A percentile compares a stretch with the other conserved stretches of the same genome.
Evolutionary conservation across 2,797 vertebrate species (phyloP).

Genomic region (Peromyscus eremicus): DNA sequence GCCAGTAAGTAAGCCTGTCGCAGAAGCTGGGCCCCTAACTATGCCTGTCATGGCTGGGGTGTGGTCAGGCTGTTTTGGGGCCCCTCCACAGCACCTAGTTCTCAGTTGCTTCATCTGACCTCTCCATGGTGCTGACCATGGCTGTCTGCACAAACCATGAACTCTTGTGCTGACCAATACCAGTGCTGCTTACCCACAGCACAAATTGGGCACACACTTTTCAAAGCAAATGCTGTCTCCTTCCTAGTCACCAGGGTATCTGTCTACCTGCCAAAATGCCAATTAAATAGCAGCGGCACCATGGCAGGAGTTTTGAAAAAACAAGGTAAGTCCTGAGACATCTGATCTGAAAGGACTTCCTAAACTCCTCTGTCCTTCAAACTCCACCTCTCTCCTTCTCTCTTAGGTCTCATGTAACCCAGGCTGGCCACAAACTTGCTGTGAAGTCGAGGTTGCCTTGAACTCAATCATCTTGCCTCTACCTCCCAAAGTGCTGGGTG

Average conservation of each 20-base stretch:
- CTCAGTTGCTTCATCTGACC: not conserved
- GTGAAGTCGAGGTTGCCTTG: not conserved
- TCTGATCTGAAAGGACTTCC: not conserved
- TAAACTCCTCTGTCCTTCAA: not conserved
- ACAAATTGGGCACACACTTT: not conserved
- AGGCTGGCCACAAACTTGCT: not conserved
- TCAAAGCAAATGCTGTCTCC: not conserved
- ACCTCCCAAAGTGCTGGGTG: not conserved
- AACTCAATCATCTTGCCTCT: not conserved
- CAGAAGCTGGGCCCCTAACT: too few species aligned
- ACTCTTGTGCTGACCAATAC: not conserved
- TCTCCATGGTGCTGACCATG: not conserved
- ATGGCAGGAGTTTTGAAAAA: not conserved
- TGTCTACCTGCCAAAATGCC: not conserved
- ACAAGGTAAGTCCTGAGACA: not conserved
- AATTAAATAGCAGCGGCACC: not conserved
- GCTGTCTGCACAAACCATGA: too few species aligned
- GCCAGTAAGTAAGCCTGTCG: too few species aligned
- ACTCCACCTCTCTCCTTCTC: not conserved
- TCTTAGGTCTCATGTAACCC: not conserved
- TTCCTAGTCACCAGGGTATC: not conserved
- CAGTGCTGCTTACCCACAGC: not conserved
- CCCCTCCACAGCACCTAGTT: not conserved
- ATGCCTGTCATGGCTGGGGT: too few species aligned
- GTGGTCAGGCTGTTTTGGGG: too few species aligned